A percentile compares a stretch with the other conserved stretches of the same genome.
These are phyloP conservation scores for Tetraneura akinire DNA, from an alignment of 1,140 invertebrate genomes.

Conservation along the genomic window DNA sequence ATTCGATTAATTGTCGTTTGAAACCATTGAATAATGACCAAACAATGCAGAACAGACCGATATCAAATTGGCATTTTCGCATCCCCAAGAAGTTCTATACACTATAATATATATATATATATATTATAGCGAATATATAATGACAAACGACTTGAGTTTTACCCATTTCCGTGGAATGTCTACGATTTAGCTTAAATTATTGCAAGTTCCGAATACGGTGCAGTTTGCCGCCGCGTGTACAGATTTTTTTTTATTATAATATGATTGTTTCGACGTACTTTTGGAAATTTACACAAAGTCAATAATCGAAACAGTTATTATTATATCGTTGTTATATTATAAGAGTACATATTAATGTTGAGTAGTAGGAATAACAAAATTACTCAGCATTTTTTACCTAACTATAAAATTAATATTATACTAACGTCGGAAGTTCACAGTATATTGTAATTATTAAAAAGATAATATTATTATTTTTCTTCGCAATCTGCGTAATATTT, in stretches of 20 bases:
- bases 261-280: background rate
- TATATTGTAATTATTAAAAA: too few relatives aligned
- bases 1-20: slow-evolving; percentile 48
- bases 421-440: too few relatives aligned
- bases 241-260: too few relatives aligned
- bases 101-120: background rate
- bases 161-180: slow-evolving; percentile 27
- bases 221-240: background rate
- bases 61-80: slow-evolving; percentile 40
- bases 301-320: background rate
- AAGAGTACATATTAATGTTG: too few relatives aligned
- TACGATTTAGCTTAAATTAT: slow-evolving; percentile 37
- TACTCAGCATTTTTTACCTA: too few relatives aligned
- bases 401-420: too few relatives aligned
- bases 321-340: too few relatives aligned
- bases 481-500: too few relatives aligned
- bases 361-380: too few relatives aligned
- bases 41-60: slow-evolving; percentile 31
- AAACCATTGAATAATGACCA: slow-evolving; percentile 37
- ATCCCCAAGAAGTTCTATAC: slow-evolving; percentile 31
- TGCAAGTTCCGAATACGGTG: slow-evolving; percentile 14
- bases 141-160: slow-evolving; percentile 36
- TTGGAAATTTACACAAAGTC: background rate
- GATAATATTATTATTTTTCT: too few relatives aligned
- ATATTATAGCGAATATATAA: slow-evolving; percentile 1